Conservation (phyloP, 2,797 vertebrate genomes). For the Microctenopoma lineatum region DNA sequence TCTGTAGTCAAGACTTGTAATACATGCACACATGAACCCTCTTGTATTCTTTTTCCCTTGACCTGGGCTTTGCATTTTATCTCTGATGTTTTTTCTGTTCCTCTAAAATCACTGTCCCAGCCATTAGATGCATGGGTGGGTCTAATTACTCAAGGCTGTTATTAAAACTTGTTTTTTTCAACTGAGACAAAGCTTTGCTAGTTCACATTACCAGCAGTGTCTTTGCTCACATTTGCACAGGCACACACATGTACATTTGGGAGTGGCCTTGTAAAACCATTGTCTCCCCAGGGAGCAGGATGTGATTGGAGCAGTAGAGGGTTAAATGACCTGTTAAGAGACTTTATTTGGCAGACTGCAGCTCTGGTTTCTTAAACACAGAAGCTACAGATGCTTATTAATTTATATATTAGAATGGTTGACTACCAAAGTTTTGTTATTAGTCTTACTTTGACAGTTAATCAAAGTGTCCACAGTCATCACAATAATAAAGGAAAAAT, state of each 20-base stretch:
- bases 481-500: neutral
- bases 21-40: neutral
- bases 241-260: conserved; percentile 1
- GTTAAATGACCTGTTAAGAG: neutral
- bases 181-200: neutral
- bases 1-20: conserved; percentile 6
- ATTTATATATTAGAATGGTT: neutral
- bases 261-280: neutral
- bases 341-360: neutral
- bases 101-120: conserved; percentile 9
- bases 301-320: neutral
- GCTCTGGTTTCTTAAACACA: neutral
- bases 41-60: conserved; percentile 11
- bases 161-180: neutral
- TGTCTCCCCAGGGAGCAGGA: neutral
- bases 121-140: neutral
- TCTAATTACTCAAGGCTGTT: conserved; percentile 11
- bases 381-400: no score
- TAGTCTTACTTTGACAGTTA: neutral
- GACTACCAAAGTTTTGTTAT: neutral
- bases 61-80: conserved; percentile 29
- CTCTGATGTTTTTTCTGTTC: conserved; percentile 27
- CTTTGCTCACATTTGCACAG: conserved; percentile 7
- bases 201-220: neutral
- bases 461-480: no score